Percentiles rank a stretch among this genome's conserved stretches.
Conservation (phyloP, 2,797 vertebrate genomes). For the Sebastes kiyomatsui region DNA sequence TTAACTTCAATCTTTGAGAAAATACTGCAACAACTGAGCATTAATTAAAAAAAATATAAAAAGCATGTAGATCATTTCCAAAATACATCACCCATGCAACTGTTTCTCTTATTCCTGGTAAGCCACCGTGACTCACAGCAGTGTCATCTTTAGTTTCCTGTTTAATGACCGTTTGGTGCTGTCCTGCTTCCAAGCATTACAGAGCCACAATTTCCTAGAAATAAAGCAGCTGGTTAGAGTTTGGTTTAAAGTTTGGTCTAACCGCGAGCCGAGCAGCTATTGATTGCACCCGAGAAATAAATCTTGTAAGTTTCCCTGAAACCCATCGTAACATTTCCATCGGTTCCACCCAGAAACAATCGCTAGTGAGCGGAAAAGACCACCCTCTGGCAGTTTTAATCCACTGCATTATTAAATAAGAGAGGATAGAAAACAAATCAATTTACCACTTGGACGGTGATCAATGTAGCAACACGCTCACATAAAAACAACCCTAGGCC, state of each 20-base stretch:
- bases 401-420: constrained; percentile 70
- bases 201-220: not conserved
- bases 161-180: not conserved
- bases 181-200: not conserved
- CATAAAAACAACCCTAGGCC: constrained; percentile 49
- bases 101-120: not conserved
- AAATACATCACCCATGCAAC: not conserved
- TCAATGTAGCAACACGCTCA: constrained; percentile 52
- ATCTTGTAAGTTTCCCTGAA: constrained; percentile 28
- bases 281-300: constrained; percentile 30
- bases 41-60: too few species aligned
- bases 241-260: constrained; percentile 18
- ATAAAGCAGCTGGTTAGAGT: not conserved
- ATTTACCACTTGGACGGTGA: constrained; percentile 62
- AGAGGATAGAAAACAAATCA: constrained; percentile 61
- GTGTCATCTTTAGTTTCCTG: constrained; percentile 7
- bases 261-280: not conserved
- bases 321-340: constrained; percentile 20
- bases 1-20: not conserved
- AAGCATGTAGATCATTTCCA: not conserved
- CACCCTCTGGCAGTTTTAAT: constrained; percentile 53
- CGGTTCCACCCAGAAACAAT: constrained; percentile 25
- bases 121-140: constrained; percentile 4
- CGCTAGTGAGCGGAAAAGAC: constrained; percentile 31
- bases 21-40: not conserved